Evolutionary conservation across 2,797 vertebrate species (phyloP).

Genomic region (Onychomys leucogaster): DNA sequence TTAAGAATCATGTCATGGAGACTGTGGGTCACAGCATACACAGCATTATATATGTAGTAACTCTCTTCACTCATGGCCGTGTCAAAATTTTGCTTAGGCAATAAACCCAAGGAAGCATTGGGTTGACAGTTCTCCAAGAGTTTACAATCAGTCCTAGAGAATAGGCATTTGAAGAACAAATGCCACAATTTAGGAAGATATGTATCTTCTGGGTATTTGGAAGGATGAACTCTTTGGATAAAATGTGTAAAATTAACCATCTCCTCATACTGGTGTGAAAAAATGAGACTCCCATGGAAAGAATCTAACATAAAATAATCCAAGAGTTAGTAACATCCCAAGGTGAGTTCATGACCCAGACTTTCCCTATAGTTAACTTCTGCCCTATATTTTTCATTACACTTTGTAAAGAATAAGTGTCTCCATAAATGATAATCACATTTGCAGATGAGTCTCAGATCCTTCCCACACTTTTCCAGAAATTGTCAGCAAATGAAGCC

Average conservation of each 20-base stretch:
- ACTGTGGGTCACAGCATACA: not conserved
- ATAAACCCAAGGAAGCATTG: not conserved
- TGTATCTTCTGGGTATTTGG: not conserved
- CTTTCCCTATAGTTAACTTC: not conserved
- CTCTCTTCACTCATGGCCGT: not conserved
- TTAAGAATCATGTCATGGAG: not conserved
- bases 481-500: not conserved
- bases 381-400: not conserved
- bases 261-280: not conserved
- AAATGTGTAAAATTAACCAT: not conserved
- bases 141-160: not conserved
- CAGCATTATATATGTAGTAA: not conserved
- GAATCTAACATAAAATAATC: not conserved
- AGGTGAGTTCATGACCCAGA: not conserved
- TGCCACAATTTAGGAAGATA: not conserved
- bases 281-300: not conserved
- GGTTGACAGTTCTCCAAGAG: not conserved
- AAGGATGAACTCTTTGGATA: not conserved
- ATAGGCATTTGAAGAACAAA: not conserved
- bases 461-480: not conserved
- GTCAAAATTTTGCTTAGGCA: not conserved
- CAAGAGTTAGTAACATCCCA: not conserved
- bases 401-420: not conserved
- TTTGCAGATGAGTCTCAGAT: not conserved
- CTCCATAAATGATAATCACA: not conserved